phyloP scores from a whole-genome alignment of 2,113 vertebrate species.

The Excalfactoria chinensis region DNA sequence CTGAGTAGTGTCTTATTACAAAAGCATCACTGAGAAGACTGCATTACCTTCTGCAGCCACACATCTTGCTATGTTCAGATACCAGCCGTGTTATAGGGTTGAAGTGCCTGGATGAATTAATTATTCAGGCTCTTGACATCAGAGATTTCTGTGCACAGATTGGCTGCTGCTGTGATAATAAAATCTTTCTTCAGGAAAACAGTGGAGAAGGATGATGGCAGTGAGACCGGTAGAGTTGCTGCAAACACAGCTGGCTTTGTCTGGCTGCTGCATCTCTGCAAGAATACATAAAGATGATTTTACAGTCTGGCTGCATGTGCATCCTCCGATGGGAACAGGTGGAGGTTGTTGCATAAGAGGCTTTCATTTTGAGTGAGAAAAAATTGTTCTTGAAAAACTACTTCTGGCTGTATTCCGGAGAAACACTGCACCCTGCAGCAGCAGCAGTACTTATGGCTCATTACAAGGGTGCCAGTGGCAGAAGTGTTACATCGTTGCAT shows the following conservation, averaged over 20 bases:
- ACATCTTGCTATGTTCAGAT: conserved; percentile 26
- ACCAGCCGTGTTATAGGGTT: conserved; percentile 31
- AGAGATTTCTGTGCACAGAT: conserved; percentile 72
- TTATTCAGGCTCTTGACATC: conserved; percentile 84
- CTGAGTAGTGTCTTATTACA: not conserved
- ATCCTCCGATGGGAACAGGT: not conserved
- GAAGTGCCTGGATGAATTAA: conserved; percentile 77
- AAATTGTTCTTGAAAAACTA: conserved; percentile 5
- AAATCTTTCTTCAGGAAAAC: conserved; percentile 68
- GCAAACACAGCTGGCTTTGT: conserved; percentile 50
- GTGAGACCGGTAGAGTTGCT: conserved; percentile 74
- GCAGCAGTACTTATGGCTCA: conserved; percentile 71
- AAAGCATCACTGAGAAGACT: not conserved
- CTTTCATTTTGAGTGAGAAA: conserved; percentile 5
- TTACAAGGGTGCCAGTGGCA: conserved; percentile 72
- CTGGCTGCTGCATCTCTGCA: conserved; percentile 6
- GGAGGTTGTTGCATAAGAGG: conserved; percentile 15
- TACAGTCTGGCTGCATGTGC: conserved; percentile 43
- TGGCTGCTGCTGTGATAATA: conserved; percentile 71
- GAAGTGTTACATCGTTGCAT: conserved; percentile 78
- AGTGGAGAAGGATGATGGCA: conserved; percentile 81
- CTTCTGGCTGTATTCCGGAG: conserved; percentile 15
- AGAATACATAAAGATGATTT: conserved; percentile 11
- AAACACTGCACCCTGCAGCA: not conserved
- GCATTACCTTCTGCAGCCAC: conserved; percentile 38